A percentile compares a stretch with the other conserved stretches of the same genome.
Evolutionary conservation across 1,140 invertebrate genomes (phyloP).

Genomic region (Caerostris extrusa): DNA sequence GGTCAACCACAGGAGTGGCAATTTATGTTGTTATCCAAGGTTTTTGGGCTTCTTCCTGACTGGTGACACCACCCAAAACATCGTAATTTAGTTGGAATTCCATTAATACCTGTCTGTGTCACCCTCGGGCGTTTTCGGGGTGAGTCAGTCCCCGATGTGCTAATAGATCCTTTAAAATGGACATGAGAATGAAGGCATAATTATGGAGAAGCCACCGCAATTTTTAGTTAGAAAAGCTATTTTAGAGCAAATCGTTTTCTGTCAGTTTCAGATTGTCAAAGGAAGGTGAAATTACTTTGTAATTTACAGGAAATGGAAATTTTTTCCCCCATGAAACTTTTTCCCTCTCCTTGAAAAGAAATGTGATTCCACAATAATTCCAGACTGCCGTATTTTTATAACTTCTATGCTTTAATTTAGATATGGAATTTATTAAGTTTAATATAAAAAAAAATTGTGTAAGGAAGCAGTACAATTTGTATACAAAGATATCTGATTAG

Average conservation of each 20-base stretch:
- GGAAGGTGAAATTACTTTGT: background rate
- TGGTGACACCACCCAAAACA: constrained; percentile 29
- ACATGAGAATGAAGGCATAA: background rate
- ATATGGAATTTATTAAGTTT: too few relatives aligned
- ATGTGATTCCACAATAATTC: background rate
- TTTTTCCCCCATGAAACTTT: background rate
- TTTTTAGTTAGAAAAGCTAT: background rate
- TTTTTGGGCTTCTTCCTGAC: background rate
- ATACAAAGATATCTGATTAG: too few relatives aligned
- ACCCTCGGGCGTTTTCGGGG: background rate
- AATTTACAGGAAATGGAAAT: background rate
- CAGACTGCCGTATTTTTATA: background rate
- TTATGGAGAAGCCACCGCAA: background rate
- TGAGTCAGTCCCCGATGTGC: background rate
- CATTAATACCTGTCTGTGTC: constrained; percentile 48
- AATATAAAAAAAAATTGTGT: too few relatives aligned
- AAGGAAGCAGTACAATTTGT: too few relatives aligned
- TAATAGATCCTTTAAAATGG: constrained; percentile 12
- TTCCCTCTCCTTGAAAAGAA: background rate
- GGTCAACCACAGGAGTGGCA: background rate
- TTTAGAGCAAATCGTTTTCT: background rate
- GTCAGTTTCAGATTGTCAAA: background rate
- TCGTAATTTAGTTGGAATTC: constrained; percentile 47
- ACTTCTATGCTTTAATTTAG: too few relatives aligned
- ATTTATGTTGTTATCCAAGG: background rate